phyloP scores from a whole-genome alignment of 1,140 invertebrate species.

The Drosophila guanche region DNA sequence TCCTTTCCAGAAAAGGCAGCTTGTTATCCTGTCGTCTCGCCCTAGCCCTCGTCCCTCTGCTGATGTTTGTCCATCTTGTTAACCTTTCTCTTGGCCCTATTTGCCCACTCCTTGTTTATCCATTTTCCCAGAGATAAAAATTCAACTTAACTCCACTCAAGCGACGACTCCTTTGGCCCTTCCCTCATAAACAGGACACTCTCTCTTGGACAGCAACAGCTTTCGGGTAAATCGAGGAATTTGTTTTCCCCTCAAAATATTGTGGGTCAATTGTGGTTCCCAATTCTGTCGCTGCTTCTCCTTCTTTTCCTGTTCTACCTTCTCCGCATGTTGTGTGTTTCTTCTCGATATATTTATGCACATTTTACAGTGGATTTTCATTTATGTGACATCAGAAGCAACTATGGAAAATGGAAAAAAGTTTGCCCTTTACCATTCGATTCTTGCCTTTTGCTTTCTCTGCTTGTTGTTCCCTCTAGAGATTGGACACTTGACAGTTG shows the following conservation, averaged over 20 bases:
- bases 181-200: slow-evolving; percentile 24
- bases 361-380: slow-evolving; percentile 36
- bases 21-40: slow-evolving; percentile 10
- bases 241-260: slow-evolving; percentile 36
- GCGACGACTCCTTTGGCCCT: slow-evolving; percentile 11
- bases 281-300: slow-evolving; percentile 6
- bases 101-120: not conserved
- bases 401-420: slow-evolving; percentile 33
- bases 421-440: slow-evolving; percentile 15
- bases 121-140: slow-evolving; percentile 26
- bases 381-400: slow-evolving; percentile 42
- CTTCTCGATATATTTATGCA: slow-evolving; percentile 34
- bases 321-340: not conserved
- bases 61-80: slow-evolving; percentile 31
- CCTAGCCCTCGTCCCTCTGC: not conserved
- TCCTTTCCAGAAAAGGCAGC: not conserved
- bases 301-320: slow-evolving; percentile 20
- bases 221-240: slow-evolving; percentile 21
- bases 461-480: not conserved
- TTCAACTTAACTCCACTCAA: slow-evolving; percentile 18
- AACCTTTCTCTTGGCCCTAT: slow-evolving; percentile 12
- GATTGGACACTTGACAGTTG: slow-evolving; percentile 31
- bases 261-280: slow-evolving; percentile 36
- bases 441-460: not conserved
- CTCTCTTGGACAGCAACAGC: not conserved